Conservation (phyloP, 2,113 vertebrate species). For the Archilochus colubris region DNA sequence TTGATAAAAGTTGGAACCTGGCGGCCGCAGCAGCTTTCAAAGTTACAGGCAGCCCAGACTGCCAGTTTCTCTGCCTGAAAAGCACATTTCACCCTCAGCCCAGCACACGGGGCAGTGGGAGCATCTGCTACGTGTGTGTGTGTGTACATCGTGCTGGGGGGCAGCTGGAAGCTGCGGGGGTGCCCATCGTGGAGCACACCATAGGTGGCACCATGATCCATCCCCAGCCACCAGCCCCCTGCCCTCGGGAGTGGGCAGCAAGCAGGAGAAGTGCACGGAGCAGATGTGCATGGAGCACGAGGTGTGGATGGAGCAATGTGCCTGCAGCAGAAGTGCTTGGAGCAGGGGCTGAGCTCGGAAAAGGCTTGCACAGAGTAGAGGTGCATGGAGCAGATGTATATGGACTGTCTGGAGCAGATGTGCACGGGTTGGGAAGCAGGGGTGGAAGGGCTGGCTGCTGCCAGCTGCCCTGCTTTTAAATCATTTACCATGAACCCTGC, state of each 20-base stretch:
- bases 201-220: fast-evolving
- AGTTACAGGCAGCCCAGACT: background rate
- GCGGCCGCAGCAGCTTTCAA: background rate
- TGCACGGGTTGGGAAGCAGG: fast-evolving
- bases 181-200: fast-evolving
- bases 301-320: background rate
- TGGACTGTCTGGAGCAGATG: background rate
- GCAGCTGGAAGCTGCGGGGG: background rate
- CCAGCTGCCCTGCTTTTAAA: background rate
- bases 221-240: fast-evolving
- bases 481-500: background rate
- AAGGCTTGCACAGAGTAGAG: background rate
- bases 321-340: fast-evolving
- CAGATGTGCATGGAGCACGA: background rate
- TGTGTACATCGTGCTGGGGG: fast-evolving
- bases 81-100: background rate
- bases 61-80: background rate
- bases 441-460: background rate
- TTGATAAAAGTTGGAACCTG: background rate
- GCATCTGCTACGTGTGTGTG: fast-evolving
- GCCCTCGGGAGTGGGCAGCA: fast-evolving
- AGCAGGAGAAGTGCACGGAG: background rate
- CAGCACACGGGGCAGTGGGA: fast-evolving
- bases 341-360: background rate
- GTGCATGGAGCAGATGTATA: background rate